Percentiles rank a stretch among this genome's conserved stretches.
phyloP scores from a whole-genome alignment of 2,888 invertebrate genomes.

The Orthosia gracilis region DNA sequence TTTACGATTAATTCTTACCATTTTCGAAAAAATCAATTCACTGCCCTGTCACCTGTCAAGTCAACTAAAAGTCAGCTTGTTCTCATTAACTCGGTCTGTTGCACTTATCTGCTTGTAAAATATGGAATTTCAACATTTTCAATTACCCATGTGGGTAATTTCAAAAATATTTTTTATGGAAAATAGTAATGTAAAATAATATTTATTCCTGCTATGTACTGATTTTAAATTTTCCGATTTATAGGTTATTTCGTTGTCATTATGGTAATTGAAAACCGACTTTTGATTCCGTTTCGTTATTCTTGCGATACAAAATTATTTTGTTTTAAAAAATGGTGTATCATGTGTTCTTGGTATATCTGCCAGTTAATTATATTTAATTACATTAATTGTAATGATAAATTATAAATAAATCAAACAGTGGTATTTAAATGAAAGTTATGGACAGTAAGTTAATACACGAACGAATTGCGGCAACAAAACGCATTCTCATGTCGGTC shows the following conservation, averaged over 20 bases:
- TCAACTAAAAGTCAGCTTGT: constrained; percentile 57
- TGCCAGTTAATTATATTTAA: not conserved
- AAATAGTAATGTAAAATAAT: too few species aligned
- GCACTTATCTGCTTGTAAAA: accelerated
- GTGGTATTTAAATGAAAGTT: not conserved
- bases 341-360: not conserved
- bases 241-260: too few species aligned
- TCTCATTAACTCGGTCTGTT: constrained; percentile 6
- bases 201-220: not conserved
- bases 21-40: constrained; percentile 90
- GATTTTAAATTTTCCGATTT: too few species aligned
- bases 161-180: not conserved
- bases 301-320: not conserved
- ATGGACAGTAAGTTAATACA: not conserved
- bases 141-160: not conserved
- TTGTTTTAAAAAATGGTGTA: not conserved
- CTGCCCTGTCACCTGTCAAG: constrained; percentile 83
- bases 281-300: constrained; percentile 34
- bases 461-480: constrained; percentile 57
- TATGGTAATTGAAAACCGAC: constrained; percentile 45
- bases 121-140: not conserved
- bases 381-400: too few species aligned
- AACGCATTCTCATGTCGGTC: constrained; percentile 83
- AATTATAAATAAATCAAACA: not conserved
- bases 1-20: constrained; percentile 82